Conservation (phyloP, 2,113 vertebrate genomes). For the Lepisosteus osseus region DNA sequence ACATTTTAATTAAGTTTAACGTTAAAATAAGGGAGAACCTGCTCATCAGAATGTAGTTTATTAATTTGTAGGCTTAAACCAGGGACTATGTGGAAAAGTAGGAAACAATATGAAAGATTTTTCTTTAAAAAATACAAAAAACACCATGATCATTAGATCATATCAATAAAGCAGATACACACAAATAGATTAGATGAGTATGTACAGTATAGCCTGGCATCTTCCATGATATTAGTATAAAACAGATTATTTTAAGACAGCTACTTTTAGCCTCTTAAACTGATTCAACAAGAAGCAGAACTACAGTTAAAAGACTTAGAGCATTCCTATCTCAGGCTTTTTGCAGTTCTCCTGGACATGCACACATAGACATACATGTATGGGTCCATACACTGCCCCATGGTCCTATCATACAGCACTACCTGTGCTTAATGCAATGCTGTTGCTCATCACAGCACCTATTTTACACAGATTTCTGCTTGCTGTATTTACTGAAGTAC, state of each 20-base stretch:
- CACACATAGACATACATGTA: neutral
- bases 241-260: neutral
- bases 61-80: neutral
- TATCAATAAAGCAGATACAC: neutral
- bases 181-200: neutral
- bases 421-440: neutral
- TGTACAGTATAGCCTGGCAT: neutral
- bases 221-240: neutral
- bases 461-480: slow-evolving; percentile 1
- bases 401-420: neutral
- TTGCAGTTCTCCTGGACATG: neutral
- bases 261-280: neutral
- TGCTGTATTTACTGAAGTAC: slow-evolving; percentile 6
- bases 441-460: neutral
- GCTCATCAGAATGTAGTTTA: neutral
- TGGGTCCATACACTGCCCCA: neutral
- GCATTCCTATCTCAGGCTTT: neutral
- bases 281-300: neutral
- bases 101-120: too few relatives aligned
- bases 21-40: too few relatives aligned
- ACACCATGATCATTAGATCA: neutral
- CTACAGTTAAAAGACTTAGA: neutral
- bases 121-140: neutral
- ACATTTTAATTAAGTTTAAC: too few relatives aligned
- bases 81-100: neutral